Conservation (phyloP, 2,797 vertebrate species). For the Nothura maculosa region DNA sequence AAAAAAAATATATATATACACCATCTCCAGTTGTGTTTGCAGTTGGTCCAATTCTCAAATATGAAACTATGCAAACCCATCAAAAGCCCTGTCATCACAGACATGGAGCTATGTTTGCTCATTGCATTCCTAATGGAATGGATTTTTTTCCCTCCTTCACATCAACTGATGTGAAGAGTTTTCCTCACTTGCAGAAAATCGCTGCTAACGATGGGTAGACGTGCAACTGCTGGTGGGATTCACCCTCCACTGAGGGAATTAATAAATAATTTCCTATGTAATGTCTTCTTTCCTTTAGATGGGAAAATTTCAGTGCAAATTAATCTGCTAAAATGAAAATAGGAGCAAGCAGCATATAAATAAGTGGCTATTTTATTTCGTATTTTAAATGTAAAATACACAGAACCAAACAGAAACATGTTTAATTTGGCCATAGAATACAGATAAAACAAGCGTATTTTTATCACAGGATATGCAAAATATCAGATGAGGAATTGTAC, state of each 20-base stretch:
- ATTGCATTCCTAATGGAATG: neutral
- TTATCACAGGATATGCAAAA: conserved; percentile 5
- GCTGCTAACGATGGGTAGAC: conserved; percentile 54
- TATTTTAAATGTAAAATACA: neutral
- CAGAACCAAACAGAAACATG: neutral
- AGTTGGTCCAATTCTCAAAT: neutral
- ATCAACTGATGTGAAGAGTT: conserved; percentile 10
- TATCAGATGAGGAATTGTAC: neutral
- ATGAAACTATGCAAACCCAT: neutral
- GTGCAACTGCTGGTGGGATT: neutral
- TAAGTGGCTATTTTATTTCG: conserved; percentile 10
- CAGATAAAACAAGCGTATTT: neutral
- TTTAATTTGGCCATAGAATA: neutral
- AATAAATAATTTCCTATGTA: neutral
- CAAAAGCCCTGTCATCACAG: neutral
- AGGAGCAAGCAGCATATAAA: neutral
- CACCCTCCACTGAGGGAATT: conserved; percentile 26
- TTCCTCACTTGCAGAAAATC: conserved; percentile 40
- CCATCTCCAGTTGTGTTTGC: neutral
- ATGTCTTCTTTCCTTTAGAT: neutral
- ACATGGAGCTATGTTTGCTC: neutral
- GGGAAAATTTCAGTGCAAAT: conserved; percentile 26
- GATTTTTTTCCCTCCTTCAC: conserved; percentile 30
- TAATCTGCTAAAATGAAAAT: conserved; percentile 23
- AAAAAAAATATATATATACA: neutral